Base-by-base conservation (phyloP, 2,113 vertebrate species). In the Colius striatus region DNA sequence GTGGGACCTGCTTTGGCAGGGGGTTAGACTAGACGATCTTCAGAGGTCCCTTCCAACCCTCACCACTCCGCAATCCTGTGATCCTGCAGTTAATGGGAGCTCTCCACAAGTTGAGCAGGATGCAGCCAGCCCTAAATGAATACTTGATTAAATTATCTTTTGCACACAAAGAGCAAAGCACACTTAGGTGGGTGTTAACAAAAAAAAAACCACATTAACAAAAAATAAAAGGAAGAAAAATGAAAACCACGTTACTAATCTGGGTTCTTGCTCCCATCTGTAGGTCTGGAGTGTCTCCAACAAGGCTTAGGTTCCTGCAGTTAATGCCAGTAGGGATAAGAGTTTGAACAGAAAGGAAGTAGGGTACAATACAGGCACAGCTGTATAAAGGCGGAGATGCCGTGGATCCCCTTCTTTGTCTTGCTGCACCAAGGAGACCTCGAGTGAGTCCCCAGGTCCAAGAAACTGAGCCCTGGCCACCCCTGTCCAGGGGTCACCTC, bases 401-500 rank as follows among this genome's bases (percentile, higher is more conserved):
- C 34, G 47, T 1, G 15, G 51, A 19, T 45, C 11, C 36, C 48
- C 26, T 13, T n/a, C 2, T 11, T 13, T 1, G 3, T 1, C 43
- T 23, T 30, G 20, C 36, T 81, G 61, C 70, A 34, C 13, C 47
- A 7, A 10, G 32, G 14, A 45, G 74, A 47, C 68, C 68, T 67
- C 0, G 0, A 19, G 60, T 3, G 1, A 74, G 43, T 3, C 13
- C 57, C 47, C 3, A 1, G 36, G n/a, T 2, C 4, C 41, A 48
- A 20, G 30, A 23, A 57, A 11, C 50, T 50, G 20, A 1, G 30
- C 27, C 43, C 57, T n/a, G 51, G 36, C 30, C 80, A 34, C 19
- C 11, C 16, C 27, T 15, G 32, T 12, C 74, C 34, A 16, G n/a
- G n/a, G n/a, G 30, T 38, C 70, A 45, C 60, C 58, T 55, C 63